Percentiles rank a stretch among this genome's conserved stretches.
These are phyloP conservation scores for Pygoscelis adeliae DNA, from an alignment of 2,113 vertebrate genomes.

Conservation along the genomic window DNA sequence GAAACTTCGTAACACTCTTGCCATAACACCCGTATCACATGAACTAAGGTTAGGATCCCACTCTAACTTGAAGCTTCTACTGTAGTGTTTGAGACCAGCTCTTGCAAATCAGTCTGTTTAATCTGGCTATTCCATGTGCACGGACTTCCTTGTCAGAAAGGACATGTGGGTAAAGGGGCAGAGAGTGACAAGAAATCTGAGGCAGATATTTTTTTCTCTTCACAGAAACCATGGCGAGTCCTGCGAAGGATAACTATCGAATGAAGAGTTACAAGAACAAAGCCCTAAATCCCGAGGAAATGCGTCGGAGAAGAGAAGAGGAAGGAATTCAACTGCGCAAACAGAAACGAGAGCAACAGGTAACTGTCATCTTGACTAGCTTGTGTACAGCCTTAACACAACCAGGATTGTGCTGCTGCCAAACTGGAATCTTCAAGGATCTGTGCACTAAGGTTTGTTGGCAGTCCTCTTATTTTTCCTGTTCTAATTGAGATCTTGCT, in stretches of 20 bases:
- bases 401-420: background rate
- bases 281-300: slow-evolving; percentile 95
- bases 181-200: background rate
- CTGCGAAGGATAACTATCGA: slow-evolving; percentile 91
- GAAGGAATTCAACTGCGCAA: slow-evolving; percentile 97
- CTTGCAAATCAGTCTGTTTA: background rate
- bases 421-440: background rate
- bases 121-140: fast-evolving
- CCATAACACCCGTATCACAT: fast-evolving
- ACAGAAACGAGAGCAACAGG: slow-evolving; percentile 98
- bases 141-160: background rate
- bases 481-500: background rate
- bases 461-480: background rate
- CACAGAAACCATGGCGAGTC: slow-evolving; percentile 92
- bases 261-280: slow-evolving; percentile 99
- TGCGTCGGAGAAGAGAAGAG: slow-evolving; percentile 94
- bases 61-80: background rate
- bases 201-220: background rate
- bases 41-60: background rate
- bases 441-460: background rate
- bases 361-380: slow-evolving; percentile 30
- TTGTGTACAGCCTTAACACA: background rate
- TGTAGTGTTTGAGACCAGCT: background rate
- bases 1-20: background rate
- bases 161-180: no score